A percentile compares a stretch with the other conserved stretches of the same genome.
Evolutionary conservation across 2,888 invertebrate species (phyloP).

Genomic region (Apoda limacodes): DNA sequence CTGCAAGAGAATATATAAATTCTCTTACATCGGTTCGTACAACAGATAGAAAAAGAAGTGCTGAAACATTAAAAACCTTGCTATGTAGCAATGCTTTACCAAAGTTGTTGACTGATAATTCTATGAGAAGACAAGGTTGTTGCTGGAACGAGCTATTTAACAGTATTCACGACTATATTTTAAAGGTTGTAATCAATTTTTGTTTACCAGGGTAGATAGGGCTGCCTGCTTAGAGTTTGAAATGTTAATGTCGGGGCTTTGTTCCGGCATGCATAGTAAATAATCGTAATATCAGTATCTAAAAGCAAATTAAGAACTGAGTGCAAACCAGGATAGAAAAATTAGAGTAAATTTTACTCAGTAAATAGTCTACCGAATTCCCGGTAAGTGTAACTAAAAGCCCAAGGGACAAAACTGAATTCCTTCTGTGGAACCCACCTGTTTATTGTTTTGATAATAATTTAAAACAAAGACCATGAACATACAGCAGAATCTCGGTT

Average conservation of each 20-base stretch:
- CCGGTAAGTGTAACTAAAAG: no score
- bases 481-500: no score
- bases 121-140: slow-evolving; percentile 38
- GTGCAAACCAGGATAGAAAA: no score
- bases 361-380: no score
- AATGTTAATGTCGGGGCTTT: no score
- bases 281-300: not conserved
- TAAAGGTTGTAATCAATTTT: slow-evolving; percentile 37
- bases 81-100: slow-evolving; percentile 49
- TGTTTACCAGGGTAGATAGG: no score
- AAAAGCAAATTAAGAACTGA: not conserved
- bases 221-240: no score
- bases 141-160: slow-evolving; percentile 57
- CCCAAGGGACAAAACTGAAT: no score
- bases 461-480: no score
- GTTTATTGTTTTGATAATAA: no score
- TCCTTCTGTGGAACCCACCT: no score
- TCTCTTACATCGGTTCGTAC: slow-evolving; percentile 44
- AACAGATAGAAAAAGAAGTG: slow-evolving; percentile 57
- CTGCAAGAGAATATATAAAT: slow-evolving; percentile 41
- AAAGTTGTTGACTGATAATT: slow-evolving; percentile 42
- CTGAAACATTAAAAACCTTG: slow-evolving; percentile 48
- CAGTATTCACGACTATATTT: slow-evolving; percentile 46
- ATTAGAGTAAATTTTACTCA: no score
- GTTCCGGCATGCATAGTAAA: not conserved